Conservation (phyloP, 2,888 invertebrate species). For the Lathronympha strigana region DNA sequence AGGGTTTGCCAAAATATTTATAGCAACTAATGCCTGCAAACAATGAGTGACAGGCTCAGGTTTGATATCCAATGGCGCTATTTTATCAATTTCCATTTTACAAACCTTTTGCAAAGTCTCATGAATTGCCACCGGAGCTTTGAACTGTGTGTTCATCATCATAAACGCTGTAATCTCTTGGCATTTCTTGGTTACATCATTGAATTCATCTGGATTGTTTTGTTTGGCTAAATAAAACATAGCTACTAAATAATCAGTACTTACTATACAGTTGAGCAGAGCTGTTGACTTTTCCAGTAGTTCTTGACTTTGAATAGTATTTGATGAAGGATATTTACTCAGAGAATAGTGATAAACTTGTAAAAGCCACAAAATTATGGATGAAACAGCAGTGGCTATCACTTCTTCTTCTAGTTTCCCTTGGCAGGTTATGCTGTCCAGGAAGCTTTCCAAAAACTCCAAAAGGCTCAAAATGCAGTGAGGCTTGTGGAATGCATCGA, state of each 20-base stretch:
- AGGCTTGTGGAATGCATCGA: constrained; percentile 93
- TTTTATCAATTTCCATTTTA: constrained; percentile 85
- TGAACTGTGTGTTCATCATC: constrained; percentile 84
- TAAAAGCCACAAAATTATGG: constrained; percentile 91
- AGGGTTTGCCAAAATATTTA: constrained; percentile 93
- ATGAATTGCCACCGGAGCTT: constrained; percentile 83
- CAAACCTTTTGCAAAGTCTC: constrained; percentile 85
- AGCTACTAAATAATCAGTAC: constrained; percentile 90
- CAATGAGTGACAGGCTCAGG: constrained; percentile 88
- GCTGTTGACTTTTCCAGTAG: constrained; percentile 88
- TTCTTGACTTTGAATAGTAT: constrained; percentile 82
- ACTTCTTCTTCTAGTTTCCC: constrained; percentile 95
- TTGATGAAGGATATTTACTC: constrained; percentile 76
- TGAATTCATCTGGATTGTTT: constrained; percentile 88
- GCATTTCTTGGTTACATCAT: constrained; percentile 89
- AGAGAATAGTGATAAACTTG: constrained; percentile 87
- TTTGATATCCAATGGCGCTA: constrained; percentile 81
- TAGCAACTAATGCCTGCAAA: constrained; percentile 91
- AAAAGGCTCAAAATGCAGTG: constrained; percentile 94
- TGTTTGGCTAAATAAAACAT: constrained; percentile 93
- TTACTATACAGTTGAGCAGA: constrained; percentile 87
- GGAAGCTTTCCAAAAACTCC: constrained; percentile 91
- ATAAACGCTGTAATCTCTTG: constrained; percentile 87
- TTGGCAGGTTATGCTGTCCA: constrained; percentile 86
- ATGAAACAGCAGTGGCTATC: constrained; percentile 92